Evolutionary conservation across 64 coral and sea anemone species (phyloP).

Genomic region (Acropora yongei): DNA sequence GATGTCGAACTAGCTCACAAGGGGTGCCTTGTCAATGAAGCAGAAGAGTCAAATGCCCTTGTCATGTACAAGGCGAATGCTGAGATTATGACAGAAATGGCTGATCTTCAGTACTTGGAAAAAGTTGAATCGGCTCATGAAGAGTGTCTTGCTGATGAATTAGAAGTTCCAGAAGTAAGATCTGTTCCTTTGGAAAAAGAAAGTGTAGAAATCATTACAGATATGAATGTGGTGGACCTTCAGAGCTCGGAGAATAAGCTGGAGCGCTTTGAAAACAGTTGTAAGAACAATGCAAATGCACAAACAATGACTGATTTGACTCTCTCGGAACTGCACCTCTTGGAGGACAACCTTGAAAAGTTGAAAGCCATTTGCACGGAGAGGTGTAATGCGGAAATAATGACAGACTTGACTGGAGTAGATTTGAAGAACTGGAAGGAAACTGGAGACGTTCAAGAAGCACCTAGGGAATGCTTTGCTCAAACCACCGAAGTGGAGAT

Average conservation of each 20-base stretch:
- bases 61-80: background rate
- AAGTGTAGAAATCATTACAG: slow-evolving; percentile 12
- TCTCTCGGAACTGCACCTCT: background rate
- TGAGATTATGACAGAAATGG: slow-evolving; percentile 37
- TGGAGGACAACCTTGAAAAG: background rate
- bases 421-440: slow-evolving; percentile 31
- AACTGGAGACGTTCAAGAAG: background rate
- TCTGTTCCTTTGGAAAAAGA: background rate
- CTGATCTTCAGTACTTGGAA: slow-evolving; percentile 52
- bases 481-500: background rate
- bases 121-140: slow-evolving; percentile 61
- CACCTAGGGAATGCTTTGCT: background rate
- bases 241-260: background rate
- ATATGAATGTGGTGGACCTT: background rate
- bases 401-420: slow-evolving; percentile 1
- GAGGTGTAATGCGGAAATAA: background rate
- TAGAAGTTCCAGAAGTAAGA: background rate
- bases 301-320: slow-evolving; percentile 25
- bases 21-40: slow-evolving; percentile 31
- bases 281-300: background rate
- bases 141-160: slow-evolving; percentile 39
- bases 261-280: background rate
- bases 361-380: background rate
- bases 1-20: slow-evolving; percentile 32
- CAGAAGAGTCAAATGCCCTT: background rate